Base-by-base conservation (phyloP, 2,797 vertebrate genomes). In the Microctenopoma steveboyesi region DNA sequence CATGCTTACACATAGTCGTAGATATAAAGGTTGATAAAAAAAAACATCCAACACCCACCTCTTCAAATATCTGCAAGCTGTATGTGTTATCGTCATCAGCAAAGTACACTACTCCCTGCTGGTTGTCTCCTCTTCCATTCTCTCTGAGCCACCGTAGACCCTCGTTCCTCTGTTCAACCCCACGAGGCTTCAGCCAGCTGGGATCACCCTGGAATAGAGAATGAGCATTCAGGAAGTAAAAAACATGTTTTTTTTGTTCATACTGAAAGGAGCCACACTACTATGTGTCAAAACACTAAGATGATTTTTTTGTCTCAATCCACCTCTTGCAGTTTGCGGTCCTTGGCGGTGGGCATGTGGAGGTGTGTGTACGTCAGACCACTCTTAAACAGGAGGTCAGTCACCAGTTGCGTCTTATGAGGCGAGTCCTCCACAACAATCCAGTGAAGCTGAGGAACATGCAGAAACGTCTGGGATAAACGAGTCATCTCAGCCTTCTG, bases 41-140 rank as follows among this genome's bases (percentile, higher is more conserved):
- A 7, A 33, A 56, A 46, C 33, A 7, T 28, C 10, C 12, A n/a
- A 25, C 18, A 25, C 65, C 83, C 84, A 99, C 98, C 96, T 99
- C 98, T 74, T 99, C 96, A 86, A 99, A 99, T 72, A 99, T 92
- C 88, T 97, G 95, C 88, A 97, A 88, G 90, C 97, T 98, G 83
- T 99, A 99, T 0, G 98, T 98, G 91, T 99, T 99, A 78, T 99
- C 98, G 14, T 99, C 98, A 1, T 99, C 98, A 0, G 97, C 98
- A 74, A 99, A 99, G 79, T 98, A 99, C 18, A 99, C 95, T 1
- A 98, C 97, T 0, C 95, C 97, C 76, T 93, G 79, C 14, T 95
- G 85, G 78, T 72, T 83, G 56, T 86, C 80, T 14, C 79, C 81
- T 54, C 75, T 65, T 48, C 89, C 72, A 86, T 94, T 88, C 76